Conservation (phyloP, 1,140 invertebrate species). For the Drosophila quadrilineata region DNA sequence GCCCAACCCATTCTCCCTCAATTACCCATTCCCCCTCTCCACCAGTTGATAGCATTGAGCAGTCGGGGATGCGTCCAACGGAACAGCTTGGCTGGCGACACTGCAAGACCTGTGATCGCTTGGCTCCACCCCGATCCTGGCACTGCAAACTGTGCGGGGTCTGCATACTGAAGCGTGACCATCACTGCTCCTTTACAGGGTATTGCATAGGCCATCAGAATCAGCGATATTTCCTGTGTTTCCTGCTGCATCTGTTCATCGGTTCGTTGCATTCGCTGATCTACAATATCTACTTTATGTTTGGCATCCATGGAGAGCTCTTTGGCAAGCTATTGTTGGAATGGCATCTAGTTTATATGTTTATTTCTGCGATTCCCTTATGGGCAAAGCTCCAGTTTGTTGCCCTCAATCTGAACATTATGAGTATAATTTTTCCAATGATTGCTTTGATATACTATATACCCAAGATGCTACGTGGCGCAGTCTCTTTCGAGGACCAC, state of each 20-base stretch:
- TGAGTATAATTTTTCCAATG: slow-evolving; percentile 83
- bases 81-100: slow-evolving; percentile 24
- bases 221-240: slow-evolving; percentile 92
- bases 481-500: not conserved
- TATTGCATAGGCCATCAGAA: slow-evolving; percentile 95
- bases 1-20: not conserved
- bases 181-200: slow-evolving; percentile 95
- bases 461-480: slow-evolving; percentile 78
- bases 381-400: slow-evolving; percentile 83
- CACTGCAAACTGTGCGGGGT: slow-evolving; percentile 91
- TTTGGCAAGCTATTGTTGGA: not conserved
- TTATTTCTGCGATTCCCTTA: slow-evolving; percentile 53
- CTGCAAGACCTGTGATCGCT: slow-evolving; percentile 82
- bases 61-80: not conserved
- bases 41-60: not conserved
- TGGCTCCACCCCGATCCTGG: slow-evolving; percentile 93
- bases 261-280: slow-evolving; percentile 85
- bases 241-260: slow-evolving; percentile 90
- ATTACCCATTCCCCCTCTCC: not conserved
- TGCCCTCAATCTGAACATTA: slow-evolving; percentile 85
- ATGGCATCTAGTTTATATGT: no score
- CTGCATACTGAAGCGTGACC: slow-evolving; percentile 95
- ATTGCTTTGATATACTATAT: slow-evolving; percentile 86
- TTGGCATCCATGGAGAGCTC: slow-evolving; percentile 43
- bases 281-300: slow-evolving; percentile 87